Percentiles rank a stretch among this genome's conserved stretches.
These are phyloP conservation scores for Norana najaformis DNA, from an alignment of 2,888 invertebrate species.

Conservation along the genomic window DNA sequence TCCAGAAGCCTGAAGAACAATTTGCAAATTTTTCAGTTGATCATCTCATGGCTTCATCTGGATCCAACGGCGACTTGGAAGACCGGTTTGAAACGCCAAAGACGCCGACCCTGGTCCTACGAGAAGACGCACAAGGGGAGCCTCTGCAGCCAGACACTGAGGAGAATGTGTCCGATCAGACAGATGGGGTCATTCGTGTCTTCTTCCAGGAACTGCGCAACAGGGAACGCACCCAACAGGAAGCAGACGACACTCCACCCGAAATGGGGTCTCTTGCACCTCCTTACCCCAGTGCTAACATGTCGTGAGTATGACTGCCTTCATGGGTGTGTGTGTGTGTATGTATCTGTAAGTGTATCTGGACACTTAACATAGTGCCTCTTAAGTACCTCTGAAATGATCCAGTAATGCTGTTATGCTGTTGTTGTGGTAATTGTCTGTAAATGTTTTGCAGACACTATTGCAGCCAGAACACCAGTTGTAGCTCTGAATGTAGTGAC, in stretches of 20 bases:
- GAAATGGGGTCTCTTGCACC: conserved; percentile 17
- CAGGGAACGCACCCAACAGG: conserved; percentile 47
- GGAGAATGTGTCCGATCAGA: conserved; percentile 55
- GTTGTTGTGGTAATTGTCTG: no score
- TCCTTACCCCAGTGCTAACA: neutral
- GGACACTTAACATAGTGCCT: neutral
- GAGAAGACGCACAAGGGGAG: conserved; percentile 36
- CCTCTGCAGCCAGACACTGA: conserved; percentile 51
- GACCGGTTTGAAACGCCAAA: conserved; percentile 41
- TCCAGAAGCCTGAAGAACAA: neutral
- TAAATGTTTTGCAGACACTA: no score
- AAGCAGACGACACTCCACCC: conserved; percentile 48
- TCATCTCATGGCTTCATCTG: neutral
- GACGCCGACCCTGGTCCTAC: conserved; percentile 43
- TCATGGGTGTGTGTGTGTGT: neutral
- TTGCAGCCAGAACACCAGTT: no score
- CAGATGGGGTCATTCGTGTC: conserved; percentile 56
- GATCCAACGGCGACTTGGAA: neutral
- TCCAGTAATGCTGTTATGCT: no score
- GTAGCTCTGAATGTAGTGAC: no score
- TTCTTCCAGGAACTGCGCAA: conserved; percentile 51
- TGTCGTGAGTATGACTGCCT: neutral
- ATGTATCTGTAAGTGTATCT: neutral
- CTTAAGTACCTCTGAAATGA: no score
- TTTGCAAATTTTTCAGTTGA: neutral